These are phyloP conservation scores for Emydura subglobosa DNA, from an alignment of 2,113 vertebrate genomes.

Conservation along the genomic window DNA sequence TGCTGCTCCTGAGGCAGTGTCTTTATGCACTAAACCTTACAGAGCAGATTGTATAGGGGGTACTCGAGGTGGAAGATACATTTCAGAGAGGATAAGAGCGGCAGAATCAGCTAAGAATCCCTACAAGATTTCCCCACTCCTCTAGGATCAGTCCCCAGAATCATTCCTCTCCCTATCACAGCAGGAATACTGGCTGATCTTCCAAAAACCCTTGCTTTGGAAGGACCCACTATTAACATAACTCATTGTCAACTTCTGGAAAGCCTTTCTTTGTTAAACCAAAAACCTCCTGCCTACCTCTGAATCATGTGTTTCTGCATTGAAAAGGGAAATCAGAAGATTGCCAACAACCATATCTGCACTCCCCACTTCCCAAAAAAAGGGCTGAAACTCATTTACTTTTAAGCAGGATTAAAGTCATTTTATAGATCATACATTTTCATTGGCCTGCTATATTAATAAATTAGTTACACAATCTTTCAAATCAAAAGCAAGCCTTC, in stretches of 20 bases:
- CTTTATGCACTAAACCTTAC: background rate
- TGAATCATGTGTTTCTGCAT: background rate
- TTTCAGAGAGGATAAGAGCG: no score
- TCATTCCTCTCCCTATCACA: background rate
- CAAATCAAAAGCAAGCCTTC: slow-evolving; percentile 7
- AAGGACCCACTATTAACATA: slow-evolving; percentile 3
- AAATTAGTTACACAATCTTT: slow-evolving; percentile 23
- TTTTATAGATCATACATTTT: slow-evolving; percentile 7
- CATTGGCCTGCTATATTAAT: slow-evolving; percentile 6
- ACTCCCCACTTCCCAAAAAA: background rate
- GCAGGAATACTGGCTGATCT: background rate
- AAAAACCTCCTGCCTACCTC: background rate
- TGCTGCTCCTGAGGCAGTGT: background rate
- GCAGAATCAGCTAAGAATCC: background rate
- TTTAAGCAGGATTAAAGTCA: background rate
- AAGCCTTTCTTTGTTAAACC: background rate
- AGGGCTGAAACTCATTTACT: background rate
- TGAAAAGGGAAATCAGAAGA: background rate
- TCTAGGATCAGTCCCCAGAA: background rate
- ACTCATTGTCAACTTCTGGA: background rate
- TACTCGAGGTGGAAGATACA: background rate
- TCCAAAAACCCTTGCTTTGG: background rate
- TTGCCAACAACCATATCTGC: background rate
- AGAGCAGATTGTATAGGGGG: background rate
- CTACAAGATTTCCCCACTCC: background rate